phyloP scores from a whole-genome alignment of 2,888 invertebrate genomes.

The Sialis fuliginosa region DNA sequence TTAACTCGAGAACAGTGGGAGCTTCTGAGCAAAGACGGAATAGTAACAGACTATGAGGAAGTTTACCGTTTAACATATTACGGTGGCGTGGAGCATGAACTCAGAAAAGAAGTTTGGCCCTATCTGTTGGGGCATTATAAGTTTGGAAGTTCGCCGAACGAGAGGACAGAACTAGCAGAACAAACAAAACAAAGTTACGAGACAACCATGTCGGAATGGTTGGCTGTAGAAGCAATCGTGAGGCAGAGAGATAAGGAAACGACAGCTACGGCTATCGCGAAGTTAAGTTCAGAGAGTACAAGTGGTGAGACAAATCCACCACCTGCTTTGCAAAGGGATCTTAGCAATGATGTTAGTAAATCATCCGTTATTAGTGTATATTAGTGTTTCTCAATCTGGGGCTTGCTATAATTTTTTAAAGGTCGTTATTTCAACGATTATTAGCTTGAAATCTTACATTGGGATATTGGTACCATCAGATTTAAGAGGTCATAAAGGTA shows the following conservation, averaged over 20 bases:
- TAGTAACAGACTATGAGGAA: conserved; percentile 45
- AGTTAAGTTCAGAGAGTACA: conserved; percentile 60
- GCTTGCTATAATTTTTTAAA: too few species aligned
- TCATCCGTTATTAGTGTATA: conserved; percentile 11
- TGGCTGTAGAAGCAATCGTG: conserved; percentile 87
- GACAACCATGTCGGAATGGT: conserved; percentile 87
- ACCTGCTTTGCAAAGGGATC: conserved; percentile 26
- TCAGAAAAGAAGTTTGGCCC: conserved; percentile 71
- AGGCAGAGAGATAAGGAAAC: conserved; percentile 64
- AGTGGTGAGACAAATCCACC: conserved; percentile 26
- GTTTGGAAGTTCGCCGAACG: conserved; percentile 52
- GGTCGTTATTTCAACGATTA: too few species aligned
- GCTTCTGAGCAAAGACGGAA: conserved; percentile 42
- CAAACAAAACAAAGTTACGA: conserved; percentile 63
- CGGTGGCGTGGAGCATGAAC: conserved; percentile 67
- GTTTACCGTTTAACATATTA: conserved; percentile 73
- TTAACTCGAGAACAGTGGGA: conserved; percentile 65
- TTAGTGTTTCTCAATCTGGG: too few species aligned
- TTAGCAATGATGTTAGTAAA: conserved; percentile 29
- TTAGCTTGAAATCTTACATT: too few species aligned
- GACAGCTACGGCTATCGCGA: conserved; percentile 69
- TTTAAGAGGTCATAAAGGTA: too few species aligned
- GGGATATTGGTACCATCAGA: too few species aligned
- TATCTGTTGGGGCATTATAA: conserved; percentile 73
- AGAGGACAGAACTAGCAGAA: conserved; percentile 44